phyloP scores from a whole-genome alignment of 2,888 invertebrate species.

The Eupithecia inturbata region DNA sequence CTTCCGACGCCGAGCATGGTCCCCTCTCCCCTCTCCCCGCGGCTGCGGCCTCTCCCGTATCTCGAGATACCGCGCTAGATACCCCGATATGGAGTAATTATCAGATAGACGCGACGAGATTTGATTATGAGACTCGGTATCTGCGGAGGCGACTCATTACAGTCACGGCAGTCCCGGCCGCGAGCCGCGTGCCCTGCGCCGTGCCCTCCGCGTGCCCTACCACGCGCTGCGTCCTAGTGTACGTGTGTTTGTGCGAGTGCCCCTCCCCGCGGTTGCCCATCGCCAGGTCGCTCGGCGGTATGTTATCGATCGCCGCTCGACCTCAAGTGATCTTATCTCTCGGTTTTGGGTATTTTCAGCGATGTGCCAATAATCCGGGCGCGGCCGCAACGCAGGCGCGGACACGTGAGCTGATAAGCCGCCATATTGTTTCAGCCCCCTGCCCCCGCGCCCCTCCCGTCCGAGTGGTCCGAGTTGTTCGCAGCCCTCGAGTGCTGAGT shows the following conservation, averaged over 20 bases:
- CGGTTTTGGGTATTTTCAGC: conserved; percentile 78
- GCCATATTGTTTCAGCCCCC: conserved; percentile 76
- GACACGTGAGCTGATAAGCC: conserved; percentile 71
- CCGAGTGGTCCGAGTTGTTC: conserved; percentile 48
- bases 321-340: conserved; percentile 78
- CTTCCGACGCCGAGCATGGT: conserved; percentile 53
- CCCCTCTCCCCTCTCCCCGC: conserved; percentile 32
- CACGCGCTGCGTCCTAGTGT: not conserved
- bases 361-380: conserved; percentile 70
- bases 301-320: conserved; percentile 77
- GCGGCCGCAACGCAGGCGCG: conserved; percentile 45
- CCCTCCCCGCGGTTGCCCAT: not conserved
- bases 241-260: not conserved
- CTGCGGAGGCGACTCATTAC: conserved; percentile 64
- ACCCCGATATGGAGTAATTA: conserved; percentile 77
- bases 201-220: not conserved
- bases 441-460: conserved; percentile 35
- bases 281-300: conserved; percentile 51
- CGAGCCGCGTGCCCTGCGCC: conserved; percentile 31
- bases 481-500: conserved; percentile 35
- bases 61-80: conserved; percentile 74
- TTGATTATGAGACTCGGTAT: conserved; percentile 75
- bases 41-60: conserved; percentile 50
- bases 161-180: conserved; percentile 40
- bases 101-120: conserved; percentile 78